These are phyloP conservation scores for Simalia tracyae DNA, from an alignment of 2,797 vertebrate species.

Conservation along the genomic window DNA sequence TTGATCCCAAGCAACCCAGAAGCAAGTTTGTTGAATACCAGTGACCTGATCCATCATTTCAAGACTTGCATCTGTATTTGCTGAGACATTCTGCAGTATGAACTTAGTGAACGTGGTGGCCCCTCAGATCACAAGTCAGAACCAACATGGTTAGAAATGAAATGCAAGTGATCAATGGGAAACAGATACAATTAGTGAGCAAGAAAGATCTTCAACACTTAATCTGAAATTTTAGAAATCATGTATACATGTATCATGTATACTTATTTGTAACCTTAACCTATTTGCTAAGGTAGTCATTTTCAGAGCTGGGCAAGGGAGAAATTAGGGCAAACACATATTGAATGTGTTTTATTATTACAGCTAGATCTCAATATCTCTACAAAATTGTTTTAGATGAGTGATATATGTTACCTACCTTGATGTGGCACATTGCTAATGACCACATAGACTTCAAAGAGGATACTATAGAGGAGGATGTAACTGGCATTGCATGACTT, in stretches of 20 bases:
- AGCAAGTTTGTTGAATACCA: constrained; percentile 50
- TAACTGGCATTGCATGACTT: neutral
- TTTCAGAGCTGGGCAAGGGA: neutral
- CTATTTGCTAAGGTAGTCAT: neutral
- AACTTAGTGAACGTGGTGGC: accelerated
- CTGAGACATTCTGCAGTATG: constrained; percentile 5
- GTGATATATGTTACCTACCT: neutral
- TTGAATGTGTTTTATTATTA: neutral
- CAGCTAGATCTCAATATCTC: neutral
- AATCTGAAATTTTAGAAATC: neutral
- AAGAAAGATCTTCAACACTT: neutral
- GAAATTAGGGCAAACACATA: neutral
- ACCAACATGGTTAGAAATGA: neutral
- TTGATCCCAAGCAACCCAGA: constrained; percentile 25
- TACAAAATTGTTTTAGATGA: neutral
- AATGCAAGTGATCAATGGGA: neutral
- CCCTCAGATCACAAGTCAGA: neutral
- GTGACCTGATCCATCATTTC: neutral
- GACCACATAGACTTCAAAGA: neutral
- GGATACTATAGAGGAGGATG: neutral
- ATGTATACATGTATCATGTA: neutral
- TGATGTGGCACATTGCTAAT: neutral
- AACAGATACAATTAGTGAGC: neutral
- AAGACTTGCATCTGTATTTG: neutral
- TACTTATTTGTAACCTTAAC: neutral